Evolutionary conservation across 2,888 invertebrate genomes (phyloP).

Genomic region (Drosophila engyochracea): DNA sequence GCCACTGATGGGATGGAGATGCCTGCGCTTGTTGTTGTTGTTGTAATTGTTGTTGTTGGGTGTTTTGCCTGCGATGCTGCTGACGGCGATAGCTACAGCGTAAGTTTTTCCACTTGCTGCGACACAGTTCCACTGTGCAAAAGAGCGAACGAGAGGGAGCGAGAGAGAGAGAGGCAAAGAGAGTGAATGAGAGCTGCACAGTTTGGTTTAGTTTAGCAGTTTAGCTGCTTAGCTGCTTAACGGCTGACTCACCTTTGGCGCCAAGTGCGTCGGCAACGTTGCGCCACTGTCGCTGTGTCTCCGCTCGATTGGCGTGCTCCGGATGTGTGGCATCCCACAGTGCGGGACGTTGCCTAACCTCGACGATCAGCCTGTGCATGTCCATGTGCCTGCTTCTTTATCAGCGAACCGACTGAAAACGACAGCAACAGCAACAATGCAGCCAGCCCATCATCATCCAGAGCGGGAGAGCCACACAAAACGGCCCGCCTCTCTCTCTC

Average conservation of each 20-base stretch:
- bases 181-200: neutral
- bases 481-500: conserved; percentile 31
- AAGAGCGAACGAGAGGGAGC: conserved; percentile 1
- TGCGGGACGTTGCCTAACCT: conserved; percentile 72
- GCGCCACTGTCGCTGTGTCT: conserved; percentile 68
- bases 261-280: conserved; percentile 64
- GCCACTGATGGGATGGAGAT: conserved; percentile 49
- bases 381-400: conserved; percentile 78
- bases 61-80: conserved; percentile 38
- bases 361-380: conserved; percentile 75
- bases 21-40: conserved; percentile 26
- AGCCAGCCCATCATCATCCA: conserved; percentile 5
- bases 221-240: conserved; percentile 6
- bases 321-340: conserved; percentile 76
- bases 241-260: conserved; percentile 67
- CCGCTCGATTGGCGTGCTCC: conserved; percentile 70
- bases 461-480: conserved; percentile 17
- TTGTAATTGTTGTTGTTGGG: conserved; percentile 21
- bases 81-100: conserved; percentile 68
- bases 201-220: conserved; percentile 10
- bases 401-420: conserved; percentile 77
- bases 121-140: conserved; percentile 77
- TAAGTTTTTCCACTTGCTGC: conserved; percentile 82
- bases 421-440: conserved; percentile 47
- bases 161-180: neutral